phyloP scores from a whole-genome alignment of 2,797 vertebrate species.

The Gymnocypris eckloni region DNA sequence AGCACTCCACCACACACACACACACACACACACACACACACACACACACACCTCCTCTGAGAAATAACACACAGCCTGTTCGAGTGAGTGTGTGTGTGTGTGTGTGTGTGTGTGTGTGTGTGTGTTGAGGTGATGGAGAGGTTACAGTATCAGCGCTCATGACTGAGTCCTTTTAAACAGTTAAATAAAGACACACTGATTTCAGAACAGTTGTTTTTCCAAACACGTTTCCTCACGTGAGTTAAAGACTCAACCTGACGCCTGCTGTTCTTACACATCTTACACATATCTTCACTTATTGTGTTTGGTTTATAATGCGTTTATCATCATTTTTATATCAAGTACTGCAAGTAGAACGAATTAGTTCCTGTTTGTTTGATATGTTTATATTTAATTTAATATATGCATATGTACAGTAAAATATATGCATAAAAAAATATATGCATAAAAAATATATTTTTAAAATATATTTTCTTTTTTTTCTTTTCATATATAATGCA shows the following conservation, averaged over 20 bases:
- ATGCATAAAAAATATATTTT: too few species aligned
- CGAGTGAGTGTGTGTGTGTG: neutral
- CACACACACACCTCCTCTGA: neutral
- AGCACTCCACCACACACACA: conserved; percentile 29
- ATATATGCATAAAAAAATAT: too few species aligned
- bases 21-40: conserved; percentile 3
- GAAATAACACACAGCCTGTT: conserved; percentile 2
- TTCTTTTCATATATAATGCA: too few species aligned
- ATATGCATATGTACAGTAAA: too few species aligned
- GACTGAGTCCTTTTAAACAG: conserved; percentile 16
- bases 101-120: neutral
- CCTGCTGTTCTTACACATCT: too few species aligned
- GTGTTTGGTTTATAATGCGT: neutral
- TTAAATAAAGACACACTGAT: conserved; percentile 11
- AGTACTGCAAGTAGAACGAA: too few species aligned
- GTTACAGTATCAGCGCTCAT: conserved; percentile 8
- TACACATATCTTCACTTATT: neutral
- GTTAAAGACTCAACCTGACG: too few species aligned
- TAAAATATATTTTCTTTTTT: too few species aligned
- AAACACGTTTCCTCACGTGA: neutral
- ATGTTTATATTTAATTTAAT: neutral
- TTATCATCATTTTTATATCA: neutral
- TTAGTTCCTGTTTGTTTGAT: neutral
- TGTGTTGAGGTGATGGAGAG: conserved; percentile 4
- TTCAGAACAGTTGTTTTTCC: conserved; percentile 20